phyloP scores from a whole-genome alignment of 1,140 invertebrate genomes.

The Trinorchestia longiramus region DNA sequence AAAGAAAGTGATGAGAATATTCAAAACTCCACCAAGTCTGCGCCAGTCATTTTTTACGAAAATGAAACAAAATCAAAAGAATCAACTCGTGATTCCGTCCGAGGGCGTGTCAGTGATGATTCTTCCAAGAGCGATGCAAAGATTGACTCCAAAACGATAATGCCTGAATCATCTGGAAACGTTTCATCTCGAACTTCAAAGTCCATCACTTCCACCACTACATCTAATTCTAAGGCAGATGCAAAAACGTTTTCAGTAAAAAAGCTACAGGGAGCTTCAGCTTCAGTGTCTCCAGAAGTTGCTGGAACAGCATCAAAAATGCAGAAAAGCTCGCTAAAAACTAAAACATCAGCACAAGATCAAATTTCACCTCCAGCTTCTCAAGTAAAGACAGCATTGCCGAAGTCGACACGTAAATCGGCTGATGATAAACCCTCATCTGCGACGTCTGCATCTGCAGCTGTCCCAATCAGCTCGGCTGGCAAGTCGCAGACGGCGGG shows the following conservation, averaged over 20 bases:
- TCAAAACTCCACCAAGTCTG: neutral
- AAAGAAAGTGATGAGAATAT: neutral
- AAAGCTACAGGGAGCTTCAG: neutral
- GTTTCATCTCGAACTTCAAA: constrained; percentile 4
- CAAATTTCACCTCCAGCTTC: neutral
- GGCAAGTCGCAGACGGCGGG: constrained; percentile 58
- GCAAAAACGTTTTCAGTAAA: neutral
- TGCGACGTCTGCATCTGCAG: neutral
- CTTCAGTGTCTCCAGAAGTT: neutral
- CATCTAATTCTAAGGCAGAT: neutral
- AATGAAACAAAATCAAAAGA: neutral
- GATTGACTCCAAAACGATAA: neutral
- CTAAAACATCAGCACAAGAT: neutral
- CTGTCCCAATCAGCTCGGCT: neutral
- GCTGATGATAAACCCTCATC: neutral
- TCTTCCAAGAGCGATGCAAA: neutral
- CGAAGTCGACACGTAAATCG: neutral
- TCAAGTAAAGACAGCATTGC: neutral
- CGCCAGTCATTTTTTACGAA: constrained; percentile 4
- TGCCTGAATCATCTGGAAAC: neutral
- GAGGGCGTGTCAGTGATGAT: neutral
- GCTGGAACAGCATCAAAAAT: neutral
- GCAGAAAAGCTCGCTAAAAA: neutral
- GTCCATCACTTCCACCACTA: neutral
- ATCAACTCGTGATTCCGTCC: neutral